phyloP scores from a whole-genome alignment of 1,140 invertebrate genomes.

The Eueides isabella region DNA sequence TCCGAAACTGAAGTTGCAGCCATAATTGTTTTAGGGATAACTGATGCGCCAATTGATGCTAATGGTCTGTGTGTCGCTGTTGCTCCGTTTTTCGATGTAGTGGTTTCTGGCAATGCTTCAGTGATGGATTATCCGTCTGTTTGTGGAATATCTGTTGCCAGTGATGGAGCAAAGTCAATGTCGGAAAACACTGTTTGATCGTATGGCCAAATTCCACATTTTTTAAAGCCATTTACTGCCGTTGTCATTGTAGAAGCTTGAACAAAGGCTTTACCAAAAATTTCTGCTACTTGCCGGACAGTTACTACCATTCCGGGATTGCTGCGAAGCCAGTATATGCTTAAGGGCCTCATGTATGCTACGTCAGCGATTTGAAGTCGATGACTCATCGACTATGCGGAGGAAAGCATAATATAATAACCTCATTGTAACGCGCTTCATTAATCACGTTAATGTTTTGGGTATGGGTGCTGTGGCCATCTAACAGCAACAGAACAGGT shows the following conservation, averaged over 20 bases:
- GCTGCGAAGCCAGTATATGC: slow-evolving; percentile 55
- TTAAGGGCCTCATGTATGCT: slow-evolving; percentile 47
- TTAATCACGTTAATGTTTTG: slow-evolving; percentile 8
- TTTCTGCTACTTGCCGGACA: slow-evolving; percentile 44
- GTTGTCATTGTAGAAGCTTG: slow-evolving; percentile 53
- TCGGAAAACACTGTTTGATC: slow-evolving; percentile 40
- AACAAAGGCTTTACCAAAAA: slow-evolving; percentile 54
- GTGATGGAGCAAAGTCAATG: slow-evolving; percentile 21
- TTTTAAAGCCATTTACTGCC: slow-evolving; percentile 55
- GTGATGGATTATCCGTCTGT: not conserved
- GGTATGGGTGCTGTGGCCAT: slow-evolving; percentile 41
- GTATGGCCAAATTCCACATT: slow-evolving; percentile 44
- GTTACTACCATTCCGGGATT: slow-evolving; percentile 54
- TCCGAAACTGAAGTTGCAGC: not conserved
- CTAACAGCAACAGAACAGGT: slow-evolving; percentile 41
- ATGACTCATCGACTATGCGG: slow-evolving; percentile 71
- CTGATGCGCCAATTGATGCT: not conserved
- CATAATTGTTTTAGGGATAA: not conserved
- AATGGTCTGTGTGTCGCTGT: not conserved
- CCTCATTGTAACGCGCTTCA: slow-evolving; percentile 45
- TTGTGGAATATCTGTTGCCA: not conserved
- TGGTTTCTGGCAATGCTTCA: not conserved
- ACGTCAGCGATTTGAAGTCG: slow-evolving; percentile 68
- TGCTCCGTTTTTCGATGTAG: not conserved
- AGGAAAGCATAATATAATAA: slow-evolving; percentile 64